A percentile compares a stretch with the other conserved stretches of the same genome.
phyloP scores from a whole-genome alignment of 2,113 vertebrate genomes.

The Rhinolophus ferrumequinum region DNA sequence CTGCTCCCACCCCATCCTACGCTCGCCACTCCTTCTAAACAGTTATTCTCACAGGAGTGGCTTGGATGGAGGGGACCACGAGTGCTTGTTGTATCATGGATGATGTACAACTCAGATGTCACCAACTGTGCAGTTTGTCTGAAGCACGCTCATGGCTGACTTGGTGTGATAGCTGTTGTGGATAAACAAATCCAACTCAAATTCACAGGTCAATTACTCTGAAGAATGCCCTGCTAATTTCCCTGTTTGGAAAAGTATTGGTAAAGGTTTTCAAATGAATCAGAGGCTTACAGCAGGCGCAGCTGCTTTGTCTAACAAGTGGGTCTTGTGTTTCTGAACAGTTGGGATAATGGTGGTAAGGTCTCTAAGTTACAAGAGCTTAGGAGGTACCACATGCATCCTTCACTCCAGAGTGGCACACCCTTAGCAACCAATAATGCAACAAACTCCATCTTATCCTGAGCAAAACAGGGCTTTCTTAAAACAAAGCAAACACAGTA shows the following conservation, averaged over 20 bases:
- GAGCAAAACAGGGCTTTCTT: slow-evolving; percentile 6
- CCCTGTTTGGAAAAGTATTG: slow-evolving; percentile 60
- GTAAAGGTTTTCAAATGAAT: slow-evolving; percentile 73
- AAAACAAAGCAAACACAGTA: not conserved
- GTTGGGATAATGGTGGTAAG: slow-evolving; percentile 45
- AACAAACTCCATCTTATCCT: not conserved
- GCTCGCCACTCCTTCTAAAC: not conserved
- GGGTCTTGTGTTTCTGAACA: not conserved
- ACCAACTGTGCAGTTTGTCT: not conserved
- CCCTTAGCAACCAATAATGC: slow-evolving; percentile 71
- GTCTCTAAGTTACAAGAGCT: slow-evolving; percentile 51
- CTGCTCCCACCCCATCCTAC: too few relatives aligned
- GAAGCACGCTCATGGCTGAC: slow-evolving; percentile 50
- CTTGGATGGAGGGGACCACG: not conserved
- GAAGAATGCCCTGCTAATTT: slow-evolving; percentile 75
- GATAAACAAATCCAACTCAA: slow-evolving; percentile 70
- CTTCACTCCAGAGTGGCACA: slow-evolving; percentile 34
- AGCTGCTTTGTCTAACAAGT: slow-evolving; percentile 75
- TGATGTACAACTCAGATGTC: not conserved
- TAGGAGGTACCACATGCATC: slow-evolving; percentile 25
- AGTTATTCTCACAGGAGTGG: not conserved
- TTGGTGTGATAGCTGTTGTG: not conserved
- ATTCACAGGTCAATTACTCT: slow-evolving; percentile 63
- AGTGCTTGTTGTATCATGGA: not conserved
- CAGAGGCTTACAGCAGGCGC: slow-evolving; percentile 66